Evolutionary conservation across 2,888 invertebrate species (phyloP).

Genomic region (Cosmorhoe ocellata): DNA sequence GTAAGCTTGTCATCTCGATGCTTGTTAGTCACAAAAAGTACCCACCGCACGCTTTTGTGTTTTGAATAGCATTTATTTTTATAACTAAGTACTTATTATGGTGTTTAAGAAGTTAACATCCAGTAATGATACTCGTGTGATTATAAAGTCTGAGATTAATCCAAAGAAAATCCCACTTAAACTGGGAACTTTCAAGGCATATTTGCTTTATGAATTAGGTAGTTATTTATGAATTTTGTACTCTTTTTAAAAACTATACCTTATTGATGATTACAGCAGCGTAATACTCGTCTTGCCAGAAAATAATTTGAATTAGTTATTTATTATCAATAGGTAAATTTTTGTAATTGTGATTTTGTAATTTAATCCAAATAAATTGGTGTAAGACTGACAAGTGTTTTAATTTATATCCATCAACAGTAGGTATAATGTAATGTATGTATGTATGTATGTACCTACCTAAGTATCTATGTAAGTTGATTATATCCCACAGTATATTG

Average conservation of each 20-base stretch:
- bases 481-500: too few relatives aligned
- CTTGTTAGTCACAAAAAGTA: slow-evolving; percentile 27
- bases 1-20: slow-evolving; percentile 28
- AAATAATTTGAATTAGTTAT: slow-evolving; percentile 46
- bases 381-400: slow-evolving; percentile 50
- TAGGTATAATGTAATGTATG: too few relatives aligned
- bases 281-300: slow-evolving; percentile 50
- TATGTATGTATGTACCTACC: too few relatives aligned
- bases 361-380: slow-evolving; percentile 65
- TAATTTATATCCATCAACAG: background rate
- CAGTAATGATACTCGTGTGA: slow-evolving; percentile 43
- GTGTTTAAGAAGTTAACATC: slow-evolving; percentile 23
- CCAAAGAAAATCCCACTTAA: slow-evolving; percentile 45
- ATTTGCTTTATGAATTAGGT: slow-evolving; percentile 30
- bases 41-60: slow-evolving; percentile 25
- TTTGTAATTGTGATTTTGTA: slow-evolving; percentile 59
- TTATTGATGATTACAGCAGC: slow-evolving; percentile 23
- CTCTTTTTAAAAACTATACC: slow-evolving; percentile 25
- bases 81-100: slow-evolving; percentile 29
- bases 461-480: too few relatives aligned
- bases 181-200: slow-evolving; percentile 28
- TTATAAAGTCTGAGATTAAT: slow-evolving; percentile 63
- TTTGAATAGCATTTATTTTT: slow-evolving; percentile 31
- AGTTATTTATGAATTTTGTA: slow-evolving; percentile 42
- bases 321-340: slow-evolving; percentile 45